phyloP scores from a whole-genome alignment of 1,140 invertebrate genomes.

The Procambarus clarkii region DNA sequence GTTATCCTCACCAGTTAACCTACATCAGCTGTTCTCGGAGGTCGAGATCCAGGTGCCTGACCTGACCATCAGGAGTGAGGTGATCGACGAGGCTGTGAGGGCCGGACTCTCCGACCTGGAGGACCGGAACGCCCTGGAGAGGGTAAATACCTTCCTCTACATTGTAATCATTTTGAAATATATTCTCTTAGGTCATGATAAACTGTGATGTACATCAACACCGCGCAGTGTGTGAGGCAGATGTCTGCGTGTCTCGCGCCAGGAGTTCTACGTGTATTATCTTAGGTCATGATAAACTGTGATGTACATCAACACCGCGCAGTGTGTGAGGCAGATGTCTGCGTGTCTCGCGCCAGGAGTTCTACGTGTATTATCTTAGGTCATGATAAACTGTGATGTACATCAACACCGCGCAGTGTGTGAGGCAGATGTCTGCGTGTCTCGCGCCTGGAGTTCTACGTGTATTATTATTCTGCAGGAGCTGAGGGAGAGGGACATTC shows the following conservation, averaged over 20 bases:
- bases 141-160: background rate
- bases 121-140: slow-evolving; percentile 32
- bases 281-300: background rate
- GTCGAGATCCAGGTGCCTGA: background rate
- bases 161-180: background rate
- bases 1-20: background rate
- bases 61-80: background rate
- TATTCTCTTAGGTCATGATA: background rate
- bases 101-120: slow-evolving; percentile 13
- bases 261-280: background rate
- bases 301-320: background rate
- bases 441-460: too few relatives aligned
- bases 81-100: slow-evolving; percentile 19
- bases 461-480: background rate
- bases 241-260: background rate
- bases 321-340: background rate
- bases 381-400: background rate
- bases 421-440: background rate
- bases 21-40: background rate
- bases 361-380: background rate
- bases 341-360: too few relatives aligned
- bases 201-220: background rate
- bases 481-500: slow-evolving; percentile 4
- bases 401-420: background rate
- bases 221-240: background rate